Conservation (phyloP, 2,113 vertebrate genomes). For the Pituophis catenifer region DNA sequence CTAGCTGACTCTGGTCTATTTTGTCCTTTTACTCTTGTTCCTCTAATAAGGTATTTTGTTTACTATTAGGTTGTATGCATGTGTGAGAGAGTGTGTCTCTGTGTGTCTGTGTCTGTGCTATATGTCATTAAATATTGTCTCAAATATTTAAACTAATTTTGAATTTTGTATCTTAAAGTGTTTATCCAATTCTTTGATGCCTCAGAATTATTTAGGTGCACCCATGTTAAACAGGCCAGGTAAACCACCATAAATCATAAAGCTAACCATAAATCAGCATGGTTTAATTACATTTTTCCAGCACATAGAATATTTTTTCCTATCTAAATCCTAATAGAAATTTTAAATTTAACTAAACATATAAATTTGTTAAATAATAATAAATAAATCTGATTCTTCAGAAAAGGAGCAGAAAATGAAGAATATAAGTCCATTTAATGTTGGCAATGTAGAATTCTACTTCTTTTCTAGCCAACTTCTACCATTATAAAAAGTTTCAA, state of each 20-base stretch:
- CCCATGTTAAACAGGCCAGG: background rate
- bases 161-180: background rate
- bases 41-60: background rate
- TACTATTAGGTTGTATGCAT: background rate
- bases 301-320: background rate
- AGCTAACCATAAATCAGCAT: background rate
- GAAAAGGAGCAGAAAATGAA: conserved; percentile 29
- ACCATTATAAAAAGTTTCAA: conserved; percentile 58
- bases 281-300: background rate
- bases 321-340: background rate
- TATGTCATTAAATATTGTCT: background rate
- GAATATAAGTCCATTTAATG: conserved; percentile 16
- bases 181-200: background rate
- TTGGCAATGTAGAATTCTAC: conserved; percentile 4
- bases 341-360: background rate
- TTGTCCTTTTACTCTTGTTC: background rate
- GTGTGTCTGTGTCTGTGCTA: background rate
- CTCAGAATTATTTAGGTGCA: background rate
- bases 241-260: background rate
- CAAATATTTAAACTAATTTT: background rate
- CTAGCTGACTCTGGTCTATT: background rate
- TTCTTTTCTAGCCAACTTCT: conserved; percentile 45
- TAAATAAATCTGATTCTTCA: background rate
- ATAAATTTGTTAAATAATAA: background rate
- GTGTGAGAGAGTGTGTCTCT: background rate